Base-by-base conservation (phyloP, 2,113 vertebrate genomes). In the Plestiodon gilberti region DNA sequence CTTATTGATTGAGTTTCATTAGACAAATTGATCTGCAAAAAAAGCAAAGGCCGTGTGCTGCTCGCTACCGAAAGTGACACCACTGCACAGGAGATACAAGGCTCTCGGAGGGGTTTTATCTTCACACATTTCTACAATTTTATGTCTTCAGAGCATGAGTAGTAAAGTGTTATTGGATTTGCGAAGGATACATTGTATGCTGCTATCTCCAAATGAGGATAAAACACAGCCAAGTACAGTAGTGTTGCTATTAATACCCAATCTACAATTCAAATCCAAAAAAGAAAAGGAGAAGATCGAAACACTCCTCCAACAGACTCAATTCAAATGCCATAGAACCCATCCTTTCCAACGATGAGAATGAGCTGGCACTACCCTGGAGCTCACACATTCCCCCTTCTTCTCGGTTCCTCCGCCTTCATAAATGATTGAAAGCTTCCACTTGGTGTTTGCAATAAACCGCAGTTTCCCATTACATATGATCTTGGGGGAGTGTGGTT, bases 121-220 rank as follows among this genome's bases (percentile, higher is more conserved):
- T 89, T 91, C 87, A 85, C 55, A 79, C 74, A 81, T 87, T 59
- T 89, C 69, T 83, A 84, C 15, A 84, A 92, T 85, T 93, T 82
- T 83, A 93, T 94, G 84, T 89, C 57, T 86, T 88, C 78, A 91
- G 78, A 86, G 57, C 83, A 75, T 62, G 30, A 90, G 81, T 30
- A 76, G 20, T 89, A 87, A 93, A 94, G 82, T 82, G 57, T 71
- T 90, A 89, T 13, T 90, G 43, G 28, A 91, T 89, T 90, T 92
- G 81, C 81, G 92, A 91, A 88, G 88, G 94, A 92, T 35, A 87
- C 38, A 18, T 20, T 73, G 28, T 70, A 86, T 52, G 48, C 30
- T 88, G 59, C 10, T 92, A 90, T 90, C 75, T 22, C 40, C 30
- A 89, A 62, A 13, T 38, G 85, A 38, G 84, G 65, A 33, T 86